A percentile compares a stretch with the other conserved stretches of the same genome.
Evolutionary conservation across 2,113 vertebrate genomes (phyloP).

Genomic region (Delphinapterus leucas): DNA sequence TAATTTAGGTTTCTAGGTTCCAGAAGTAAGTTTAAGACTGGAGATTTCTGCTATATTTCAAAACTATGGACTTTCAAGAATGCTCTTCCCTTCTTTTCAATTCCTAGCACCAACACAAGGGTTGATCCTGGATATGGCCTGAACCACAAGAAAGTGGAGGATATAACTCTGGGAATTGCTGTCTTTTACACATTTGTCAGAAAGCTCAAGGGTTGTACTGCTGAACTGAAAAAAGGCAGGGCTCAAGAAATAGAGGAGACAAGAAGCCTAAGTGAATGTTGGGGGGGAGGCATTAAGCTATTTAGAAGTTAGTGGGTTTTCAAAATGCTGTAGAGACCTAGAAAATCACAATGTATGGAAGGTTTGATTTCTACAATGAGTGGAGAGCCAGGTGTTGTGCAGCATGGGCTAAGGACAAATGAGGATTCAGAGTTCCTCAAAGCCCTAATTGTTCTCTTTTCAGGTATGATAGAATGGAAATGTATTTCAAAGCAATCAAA

Average conservation of each 20-base stretch:
- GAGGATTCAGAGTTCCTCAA: slow-evolving; percentile 59
- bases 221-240: neutral
- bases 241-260: neutral
- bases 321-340: slow-evolving; percentile 34
- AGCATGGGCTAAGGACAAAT: slow-evolving; percentile 52
- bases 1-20: slow-evolving; percentile 14
- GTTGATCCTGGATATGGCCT: neutral
- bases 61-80: neutral
- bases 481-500: slow-evolving; percentile 61
- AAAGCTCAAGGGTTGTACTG: neutral
- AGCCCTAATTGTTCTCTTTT: slow-evolving; percentile 60
- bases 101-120: neutral
- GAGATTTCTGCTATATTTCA: neutral
- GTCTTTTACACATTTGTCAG: neutral
- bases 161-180: neutral
- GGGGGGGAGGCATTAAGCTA: neutral
- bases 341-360: slow-evolving; percentile 50
- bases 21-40: neutral
- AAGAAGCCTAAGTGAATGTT: neutral
- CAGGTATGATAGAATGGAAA: slow-evolving; percentile 56
- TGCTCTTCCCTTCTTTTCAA: neutral
- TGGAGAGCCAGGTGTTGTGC: neutral
- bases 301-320: slow-evolving; percentile 20
- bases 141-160: neutral
- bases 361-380: slow-evolving; percentile 34